Base-by-base conservation (phyloP, 2,888 invertebrate genomes). In the Chaetogeoica ovagalla region DNA sequence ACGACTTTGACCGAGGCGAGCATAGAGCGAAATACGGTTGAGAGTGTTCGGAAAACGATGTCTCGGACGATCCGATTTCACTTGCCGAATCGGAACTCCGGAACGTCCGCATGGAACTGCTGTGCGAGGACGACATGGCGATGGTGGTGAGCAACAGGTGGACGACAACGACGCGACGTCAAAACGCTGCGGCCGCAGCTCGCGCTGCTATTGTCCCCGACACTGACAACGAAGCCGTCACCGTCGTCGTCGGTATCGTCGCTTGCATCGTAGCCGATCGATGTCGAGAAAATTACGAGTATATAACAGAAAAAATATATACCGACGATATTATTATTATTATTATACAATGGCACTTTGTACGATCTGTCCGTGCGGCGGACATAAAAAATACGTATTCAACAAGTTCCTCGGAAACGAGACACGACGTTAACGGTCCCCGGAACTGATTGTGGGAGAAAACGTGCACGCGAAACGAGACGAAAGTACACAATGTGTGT, bases 51-150 rank as follows among this genome's bases (percentile, higher is more conserved):
- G 79, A 79, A 19, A 79, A 79, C 43, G 79, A 79, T n/a, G 79
- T 79, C 43, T 79, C 79, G 71, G 79, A 70, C 55, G 79, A 79
- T 5, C 79, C 79, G 23, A 79, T 70, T 23, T 79, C 79, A 57
- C 79, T 79, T 4, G 71, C 63, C 60, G 79, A 79, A n/a, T 79
- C 79, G 37, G 79, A 79, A 43, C 79, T 79, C 6, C 79, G 79
- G 57, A 79, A 79, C 39, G 79, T 79, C 39, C 79, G 62, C 79
- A 79, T 71, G 15, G 79, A 79, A 37, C 79, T 79, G 63, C 79
- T 79, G 55, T 79, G 63, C 63, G 79, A 79, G 17, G 79, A 79
- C 79, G 79, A 79, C 79, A 71, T 66, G 60, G 23, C 43, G 30
- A 17, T n/a, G 37, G 1, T 5, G 37, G 1, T 5, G 37, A 48